Conservation (phyloP, 1,140 invertebrate species). For the Drosophila nigromelanica region DNA sequence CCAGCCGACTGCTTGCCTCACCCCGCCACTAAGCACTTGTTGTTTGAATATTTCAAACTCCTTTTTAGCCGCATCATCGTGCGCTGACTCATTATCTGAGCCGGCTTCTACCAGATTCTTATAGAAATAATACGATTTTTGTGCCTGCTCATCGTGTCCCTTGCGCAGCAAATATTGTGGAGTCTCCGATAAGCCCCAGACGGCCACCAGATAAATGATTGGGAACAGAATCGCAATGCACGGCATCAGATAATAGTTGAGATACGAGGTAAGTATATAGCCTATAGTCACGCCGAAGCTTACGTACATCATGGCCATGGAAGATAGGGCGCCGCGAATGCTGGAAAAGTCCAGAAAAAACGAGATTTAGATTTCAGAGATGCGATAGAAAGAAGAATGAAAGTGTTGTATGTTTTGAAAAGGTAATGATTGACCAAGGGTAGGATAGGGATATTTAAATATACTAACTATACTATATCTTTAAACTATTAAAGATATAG, state of each 20-base stretch:
- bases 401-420: background rate
- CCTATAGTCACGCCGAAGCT: constrained; percentile 63
- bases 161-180: constrained; percentile 56
- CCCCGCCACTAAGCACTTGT: constrained; percentile 62
- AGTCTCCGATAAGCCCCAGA: constrained; percentile 57
- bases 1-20: constrained; percentile 43
- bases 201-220: constrained; percentile 54
- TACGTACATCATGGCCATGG: constrained; percentile 67
- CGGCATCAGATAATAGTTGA: constrained; percentile 65
- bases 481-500: no score
- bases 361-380: background rate
- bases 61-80: constrained; percentile 48
- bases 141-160: constrained; percentile 51
- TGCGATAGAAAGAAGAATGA: background rate
- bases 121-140: constrained; percentile 66
- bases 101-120: constrained; percentile 47
- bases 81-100: constrained; percentile 47
- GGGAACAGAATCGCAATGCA: constrained; percentile 56
- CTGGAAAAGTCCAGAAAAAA: constrained; percentile 29
- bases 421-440: no score
- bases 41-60: constrained; percentile 69
- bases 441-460: no score
- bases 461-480: no score
- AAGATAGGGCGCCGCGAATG: constrained; percentile 66
- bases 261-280: constrained; percentile 55